phyloP scores from a whole-genome alignment of 2,113 vertebrate genomes.

The Bubalus kerabau region DNA sequence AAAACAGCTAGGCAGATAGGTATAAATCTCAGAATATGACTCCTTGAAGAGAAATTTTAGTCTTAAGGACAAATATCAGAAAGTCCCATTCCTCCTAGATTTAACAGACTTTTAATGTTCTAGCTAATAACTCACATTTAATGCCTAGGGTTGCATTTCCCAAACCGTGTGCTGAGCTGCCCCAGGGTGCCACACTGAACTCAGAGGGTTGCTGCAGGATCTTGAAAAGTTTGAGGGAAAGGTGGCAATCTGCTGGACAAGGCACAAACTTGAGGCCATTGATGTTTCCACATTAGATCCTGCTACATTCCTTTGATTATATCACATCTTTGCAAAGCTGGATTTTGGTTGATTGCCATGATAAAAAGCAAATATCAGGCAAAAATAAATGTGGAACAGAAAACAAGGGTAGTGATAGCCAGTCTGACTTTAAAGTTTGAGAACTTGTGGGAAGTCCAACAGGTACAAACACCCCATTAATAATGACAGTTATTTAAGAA shows the following conservation, averaged over 20 bases:
- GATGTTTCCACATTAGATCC: conserved; percentile 17
- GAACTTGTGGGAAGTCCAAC: neutral
- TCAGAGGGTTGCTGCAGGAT: neutral
- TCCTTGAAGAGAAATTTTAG: neutral
- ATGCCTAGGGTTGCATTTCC: neutral
- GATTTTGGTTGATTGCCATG: neutral
- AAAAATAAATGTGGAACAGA: neutral
- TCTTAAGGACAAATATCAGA: neutral
- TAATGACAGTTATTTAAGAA: neutral
- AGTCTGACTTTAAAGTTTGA: neutral
- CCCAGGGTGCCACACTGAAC: neutral
- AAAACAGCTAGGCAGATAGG: neutral
- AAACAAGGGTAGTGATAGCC: neutral
- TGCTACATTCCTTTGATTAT: neutral
- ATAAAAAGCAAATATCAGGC: neutral
- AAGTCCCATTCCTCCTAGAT: neutral
- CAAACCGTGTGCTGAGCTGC: neutral
- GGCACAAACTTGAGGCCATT: neutral
- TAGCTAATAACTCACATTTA: neutral
- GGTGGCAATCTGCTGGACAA: neutral
- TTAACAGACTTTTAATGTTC: neutral
- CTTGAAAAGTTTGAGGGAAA: neutral
- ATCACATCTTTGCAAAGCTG: neutral
- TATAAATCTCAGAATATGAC: neutral
- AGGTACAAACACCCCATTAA: neutral